phyloP scores from a whole-genome alignment of 2,113 vertebrate species.

The Epinephelus fuscoguttatus region DNA sequence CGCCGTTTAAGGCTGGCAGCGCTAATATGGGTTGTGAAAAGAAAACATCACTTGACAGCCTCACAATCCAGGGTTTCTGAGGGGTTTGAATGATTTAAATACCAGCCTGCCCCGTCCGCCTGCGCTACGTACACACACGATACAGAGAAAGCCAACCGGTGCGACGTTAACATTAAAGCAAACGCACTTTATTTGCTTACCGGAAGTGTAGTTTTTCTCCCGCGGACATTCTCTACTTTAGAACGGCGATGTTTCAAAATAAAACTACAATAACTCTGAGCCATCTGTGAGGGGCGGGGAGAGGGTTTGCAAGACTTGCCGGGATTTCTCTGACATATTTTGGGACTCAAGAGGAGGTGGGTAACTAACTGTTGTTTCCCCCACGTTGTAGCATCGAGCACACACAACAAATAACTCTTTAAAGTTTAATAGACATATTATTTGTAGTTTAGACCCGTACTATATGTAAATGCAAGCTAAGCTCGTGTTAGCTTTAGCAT shows the following conservation, averaged over 20 bases:
- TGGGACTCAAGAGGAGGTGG: constrained; percentile 24
- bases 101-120: background rate
- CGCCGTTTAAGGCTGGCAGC: background rate
- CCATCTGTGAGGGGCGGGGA: background rate
- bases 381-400: background rate
- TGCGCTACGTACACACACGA: rapidly evolving
- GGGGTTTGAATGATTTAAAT: background rate
- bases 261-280: constrained; percentile 66
- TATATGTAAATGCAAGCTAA: background rate
- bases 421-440: background rate
- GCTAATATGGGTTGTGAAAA: constrained; percentile 1
- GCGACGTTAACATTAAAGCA: background rate
- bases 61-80: background rate
- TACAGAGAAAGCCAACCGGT: background rate
- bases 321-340: constrained; percentile 53
- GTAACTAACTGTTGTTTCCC: background rate
- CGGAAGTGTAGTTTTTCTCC: constrained; percentile 73
- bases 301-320: constrained; percentile 62
- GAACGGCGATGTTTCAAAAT: rapidly evolving
- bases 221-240: rapidly evolving
- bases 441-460: background rate
- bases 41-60: constrained; percentile 44
- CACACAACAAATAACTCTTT: background rate
- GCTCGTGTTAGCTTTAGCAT: background rate
- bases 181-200: background rate